Evolutionary conservation across 2,888 invertebrate genomes (phyloP).

Genomic region (Phorcus lineatus): DNA sequence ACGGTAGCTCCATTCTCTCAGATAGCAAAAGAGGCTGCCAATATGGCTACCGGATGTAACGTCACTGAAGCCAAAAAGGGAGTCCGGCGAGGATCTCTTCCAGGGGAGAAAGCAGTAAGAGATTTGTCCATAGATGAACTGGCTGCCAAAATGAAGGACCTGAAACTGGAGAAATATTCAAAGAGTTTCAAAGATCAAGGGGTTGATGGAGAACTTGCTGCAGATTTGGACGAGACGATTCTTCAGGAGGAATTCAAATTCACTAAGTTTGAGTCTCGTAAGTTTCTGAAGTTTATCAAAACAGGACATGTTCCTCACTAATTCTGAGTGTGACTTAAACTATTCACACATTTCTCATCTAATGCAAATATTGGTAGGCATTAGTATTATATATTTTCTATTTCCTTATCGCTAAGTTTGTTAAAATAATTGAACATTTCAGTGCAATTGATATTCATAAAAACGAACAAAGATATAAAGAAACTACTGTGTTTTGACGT

Average conservation of each 20-base stretch:
- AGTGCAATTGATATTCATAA: no score
- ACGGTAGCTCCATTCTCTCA: neutral
- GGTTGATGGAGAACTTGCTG: constrained; percentile 45
- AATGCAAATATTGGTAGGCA: no score
- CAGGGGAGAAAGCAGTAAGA: constrained; percentile 13
- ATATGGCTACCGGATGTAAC: neutral
- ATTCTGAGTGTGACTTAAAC: no score
- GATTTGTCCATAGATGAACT: constrained; percentile 45
- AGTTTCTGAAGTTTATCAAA: constrained; percentile 46
- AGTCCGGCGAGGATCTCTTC: neutral
- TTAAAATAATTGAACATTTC: no score
- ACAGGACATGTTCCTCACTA: constrained; percentile 45
- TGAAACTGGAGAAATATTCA: constrained; percentile 46
- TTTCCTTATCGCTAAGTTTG: no score
- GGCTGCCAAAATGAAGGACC: constrained; percentile 36
- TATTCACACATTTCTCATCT: no score
- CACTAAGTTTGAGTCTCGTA: constrained; percentile 43
- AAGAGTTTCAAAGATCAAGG: constrained; percentile 38
- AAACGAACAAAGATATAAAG: no score
- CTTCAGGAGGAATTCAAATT: constrained; percentile 44
- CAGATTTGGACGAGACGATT: constrained; percentile 38
- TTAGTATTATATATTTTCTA: no score
- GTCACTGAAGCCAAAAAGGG: neutral
- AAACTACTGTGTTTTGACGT: no score
- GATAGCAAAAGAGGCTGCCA: neutral